Evolutionary conservation across 1,140 invertebrate species (phyloP).

Genomic region (Cecropterus lyciades): DNA sequence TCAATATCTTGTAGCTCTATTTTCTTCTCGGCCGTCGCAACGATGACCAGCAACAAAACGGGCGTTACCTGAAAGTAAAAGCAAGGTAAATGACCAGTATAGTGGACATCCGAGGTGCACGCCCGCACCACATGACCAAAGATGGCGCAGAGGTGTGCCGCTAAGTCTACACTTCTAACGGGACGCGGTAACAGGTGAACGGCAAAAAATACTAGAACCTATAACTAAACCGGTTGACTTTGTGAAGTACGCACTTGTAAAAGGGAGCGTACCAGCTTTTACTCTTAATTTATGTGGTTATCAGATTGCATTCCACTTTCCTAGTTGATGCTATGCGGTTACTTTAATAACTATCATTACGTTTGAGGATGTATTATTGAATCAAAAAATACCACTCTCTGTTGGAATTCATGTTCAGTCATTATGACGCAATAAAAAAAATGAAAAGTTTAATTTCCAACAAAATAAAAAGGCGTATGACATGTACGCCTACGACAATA

Average conservation of each 20-base stretch:
- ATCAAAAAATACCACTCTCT: not conserved
- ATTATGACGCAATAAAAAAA: no score
- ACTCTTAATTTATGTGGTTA: conserved; percentile 76
- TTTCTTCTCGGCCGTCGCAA: conserved; percentile 71
- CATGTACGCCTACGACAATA: no score
- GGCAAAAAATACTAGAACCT: conserved; percentile 73
- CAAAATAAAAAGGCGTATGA: no score
- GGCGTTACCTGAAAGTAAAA: conserved; percentile 77
- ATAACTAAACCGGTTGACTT: conserved; percentile 70
- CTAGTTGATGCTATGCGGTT: conserved; percentile 24
- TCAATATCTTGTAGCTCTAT: conserved; percentile 82
- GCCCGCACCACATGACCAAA: conserved; percentile 52
- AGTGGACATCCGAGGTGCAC: conserved; percentile 49
- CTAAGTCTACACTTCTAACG: conserved; percentile 48
- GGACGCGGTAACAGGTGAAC: conserved; percentile 66
- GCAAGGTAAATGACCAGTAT: conserved; percentile 45
- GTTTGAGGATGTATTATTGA: conserved; percentile 6
- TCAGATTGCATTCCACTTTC: conserved; percentile 66
- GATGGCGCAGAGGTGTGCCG: conserved; percentile 52
- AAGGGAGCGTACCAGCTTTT: conserved; percentile 75
- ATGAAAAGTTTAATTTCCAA: no score
- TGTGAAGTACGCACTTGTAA: conserved; percentile 51
- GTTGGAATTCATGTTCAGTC: not conserved
- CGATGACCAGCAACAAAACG: conserved; percentile 55
- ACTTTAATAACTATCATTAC: conserved; percentile 22